Evolutionary conservation across 2,113 vertebrate genomes (phyloP).

Genomic region (Psammodynastes pulverulentus): DNA sequence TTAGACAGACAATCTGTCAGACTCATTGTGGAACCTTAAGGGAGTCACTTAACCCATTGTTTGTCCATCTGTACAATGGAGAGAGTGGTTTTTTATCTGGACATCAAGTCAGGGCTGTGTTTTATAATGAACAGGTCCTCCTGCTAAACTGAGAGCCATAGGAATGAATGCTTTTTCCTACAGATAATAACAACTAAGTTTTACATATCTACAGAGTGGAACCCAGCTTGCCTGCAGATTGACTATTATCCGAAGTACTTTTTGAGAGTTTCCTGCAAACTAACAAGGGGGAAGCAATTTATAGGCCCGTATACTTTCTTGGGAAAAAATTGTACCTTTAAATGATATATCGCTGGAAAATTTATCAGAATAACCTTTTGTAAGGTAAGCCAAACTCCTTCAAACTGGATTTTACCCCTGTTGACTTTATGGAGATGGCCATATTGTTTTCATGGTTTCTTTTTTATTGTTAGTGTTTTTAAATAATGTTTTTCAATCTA

Average conservation of each 20-base stretch:
- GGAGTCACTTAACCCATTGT: constrained; percentile 29
- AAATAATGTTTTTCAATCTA: neutral
- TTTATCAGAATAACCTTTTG: neutral
- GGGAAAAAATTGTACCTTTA: constrained; percentile 1
- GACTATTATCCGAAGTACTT: neutral
- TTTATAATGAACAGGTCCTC: neutral
- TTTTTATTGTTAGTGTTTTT: neutral
- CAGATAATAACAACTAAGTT: neutral
- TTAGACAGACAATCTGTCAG: constrained; percentile 17
- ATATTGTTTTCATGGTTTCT: neutral
- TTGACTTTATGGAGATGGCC: neutral
- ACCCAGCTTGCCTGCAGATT: neutral
- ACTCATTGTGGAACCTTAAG: constrained; percentile 13
- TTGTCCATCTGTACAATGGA: constrained; percentile 36
- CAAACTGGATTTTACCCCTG: neutral
- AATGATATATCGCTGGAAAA: neutral
- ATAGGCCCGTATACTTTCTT: neutral
- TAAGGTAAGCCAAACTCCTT: neutral
- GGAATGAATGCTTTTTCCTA: constrained; percentile 7
- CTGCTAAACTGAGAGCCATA: constrained; percentile 1
- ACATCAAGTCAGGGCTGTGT: neutral
- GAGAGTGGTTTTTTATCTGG: constrained; percentile 20
- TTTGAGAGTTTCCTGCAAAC: neutral
- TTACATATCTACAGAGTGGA: neutral
- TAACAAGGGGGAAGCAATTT: neutral